Evolutionary conservation across 2,113 vertebrate genomes (phyloP).

Genomic region (Cryptotis parvus): DNA sequence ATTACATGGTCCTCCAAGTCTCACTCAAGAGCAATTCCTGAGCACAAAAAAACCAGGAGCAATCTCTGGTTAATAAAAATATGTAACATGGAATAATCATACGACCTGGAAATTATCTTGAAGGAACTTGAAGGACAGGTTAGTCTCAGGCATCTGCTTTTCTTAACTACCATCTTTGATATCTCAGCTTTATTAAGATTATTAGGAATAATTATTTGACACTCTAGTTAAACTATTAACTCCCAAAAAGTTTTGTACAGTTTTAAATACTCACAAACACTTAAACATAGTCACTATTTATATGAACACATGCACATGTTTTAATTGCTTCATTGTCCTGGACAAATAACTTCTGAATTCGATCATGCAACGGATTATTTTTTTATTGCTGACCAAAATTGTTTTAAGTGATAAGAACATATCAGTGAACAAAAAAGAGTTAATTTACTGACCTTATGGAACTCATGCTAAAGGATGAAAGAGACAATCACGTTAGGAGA

Average conservation of each 20-base stretch:
- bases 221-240: background rate
- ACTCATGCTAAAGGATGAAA: conserved; percentile 7
- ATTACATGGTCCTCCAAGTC: no score
- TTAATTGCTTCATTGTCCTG: background rate
- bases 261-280: background rate
- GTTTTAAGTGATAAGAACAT: background rate
- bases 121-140: background rate
- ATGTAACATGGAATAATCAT: background rate
- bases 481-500: background rate
- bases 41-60: no score
- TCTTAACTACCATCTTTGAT: background rate
- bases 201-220: conserved; percentile 5
- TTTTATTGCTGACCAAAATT: background rate
- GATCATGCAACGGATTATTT: background rate
- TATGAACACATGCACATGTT: background rate
- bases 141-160: background rate
- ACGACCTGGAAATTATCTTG: background rate
- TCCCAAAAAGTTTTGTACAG: background rate
- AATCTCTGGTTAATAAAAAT: background rate
- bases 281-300: background rate
- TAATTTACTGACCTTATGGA: background rate
- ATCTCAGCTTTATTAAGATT: conserved; percentile 20
- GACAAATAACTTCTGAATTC: background rate
- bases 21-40: no score
- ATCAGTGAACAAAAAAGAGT: background rate